phyloP scores from a whole-genome alignment of 2,113 vertebrate genomes.

The Daboia siamensis region DNA sequence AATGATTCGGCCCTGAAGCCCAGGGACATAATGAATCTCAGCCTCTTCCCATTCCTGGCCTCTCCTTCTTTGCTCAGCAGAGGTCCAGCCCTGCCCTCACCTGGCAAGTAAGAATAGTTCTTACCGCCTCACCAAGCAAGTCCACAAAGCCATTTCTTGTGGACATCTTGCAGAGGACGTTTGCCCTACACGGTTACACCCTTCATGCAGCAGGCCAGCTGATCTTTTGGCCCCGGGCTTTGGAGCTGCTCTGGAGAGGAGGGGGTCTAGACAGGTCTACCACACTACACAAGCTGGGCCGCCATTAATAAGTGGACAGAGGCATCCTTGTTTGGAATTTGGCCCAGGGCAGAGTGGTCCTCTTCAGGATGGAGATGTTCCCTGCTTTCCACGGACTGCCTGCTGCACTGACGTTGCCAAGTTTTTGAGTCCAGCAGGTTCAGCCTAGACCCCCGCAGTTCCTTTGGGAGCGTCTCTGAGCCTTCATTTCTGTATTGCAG shows the following conservation, averaged over 20 bases:
- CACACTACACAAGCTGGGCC: no score
- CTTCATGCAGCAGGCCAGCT: not conserved
- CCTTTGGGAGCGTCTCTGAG: not conserved
- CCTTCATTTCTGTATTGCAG: conserved; percentile 63
- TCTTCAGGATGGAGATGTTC: not conserved
- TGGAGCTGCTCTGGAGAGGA: not conserved
- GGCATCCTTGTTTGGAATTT: not conserved
- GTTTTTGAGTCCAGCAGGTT: not conserved
- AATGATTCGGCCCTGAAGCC: not conserved
- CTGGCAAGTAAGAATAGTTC: not conserved
- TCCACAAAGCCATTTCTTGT: not conserved
- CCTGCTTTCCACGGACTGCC: not conserved
- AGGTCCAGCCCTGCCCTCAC: not conserved
- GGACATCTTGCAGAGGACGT: not conserved
- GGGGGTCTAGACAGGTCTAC: not conserved
- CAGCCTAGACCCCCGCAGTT: not conserved
- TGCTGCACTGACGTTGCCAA: not conserved
- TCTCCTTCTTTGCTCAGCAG: not conserved
- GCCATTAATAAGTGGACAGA: not conserved
- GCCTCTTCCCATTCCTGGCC: not conserved
- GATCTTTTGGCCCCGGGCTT: not conserved
- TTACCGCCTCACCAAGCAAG: not conserved
- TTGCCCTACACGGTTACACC: not conserved
- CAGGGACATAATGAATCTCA: not conserved
- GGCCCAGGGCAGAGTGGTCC: not conserved